Evolutionary conservation across 2,113 vertebrate species (phyloP).

Genomic region (Alexandromys fortis): DNA sequence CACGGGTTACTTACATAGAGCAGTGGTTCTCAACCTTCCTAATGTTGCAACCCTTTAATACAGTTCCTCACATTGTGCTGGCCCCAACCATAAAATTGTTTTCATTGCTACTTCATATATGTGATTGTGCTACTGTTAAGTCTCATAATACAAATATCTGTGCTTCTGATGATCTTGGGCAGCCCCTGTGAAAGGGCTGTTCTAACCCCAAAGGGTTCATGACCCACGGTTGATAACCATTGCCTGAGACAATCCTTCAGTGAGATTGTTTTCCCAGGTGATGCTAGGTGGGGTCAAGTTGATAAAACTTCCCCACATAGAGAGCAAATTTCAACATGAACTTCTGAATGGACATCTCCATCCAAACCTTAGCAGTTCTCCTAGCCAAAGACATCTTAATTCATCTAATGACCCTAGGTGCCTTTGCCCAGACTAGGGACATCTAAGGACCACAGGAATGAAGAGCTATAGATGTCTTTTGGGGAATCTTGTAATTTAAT

Average conservation of each 20-base stretch:
- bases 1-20: neutral
- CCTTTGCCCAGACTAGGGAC: neutral
- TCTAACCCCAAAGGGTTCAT: neutral
- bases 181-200: neutral
- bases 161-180: neutral
- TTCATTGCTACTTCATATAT: neutral
- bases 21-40: neutral
- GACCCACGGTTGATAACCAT: neutral
- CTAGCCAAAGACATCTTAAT: neutral
- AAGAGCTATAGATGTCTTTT: neutral
- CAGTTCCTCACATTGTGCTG: too few species aligned
- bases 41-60: neutral
- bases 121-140: neutral
- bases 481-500: neutral
- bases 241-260: neutral
- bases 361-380: neutral
- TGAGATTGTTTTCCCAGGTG: neutral
- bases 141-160: neutral
- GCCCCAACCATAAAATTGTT: neutral
- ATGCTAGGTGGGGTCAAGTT: neutral
- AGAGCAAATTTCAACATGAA: neutral
- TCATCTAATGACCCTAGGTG: neutral
- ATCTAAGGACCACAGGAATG: neutral
- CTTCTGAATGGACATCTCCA: neutral
- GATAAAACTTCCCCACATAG: neutral